Conservation (phyloP, 2,797 vertebrate species). For the Onychomys arenicola region DNA sequence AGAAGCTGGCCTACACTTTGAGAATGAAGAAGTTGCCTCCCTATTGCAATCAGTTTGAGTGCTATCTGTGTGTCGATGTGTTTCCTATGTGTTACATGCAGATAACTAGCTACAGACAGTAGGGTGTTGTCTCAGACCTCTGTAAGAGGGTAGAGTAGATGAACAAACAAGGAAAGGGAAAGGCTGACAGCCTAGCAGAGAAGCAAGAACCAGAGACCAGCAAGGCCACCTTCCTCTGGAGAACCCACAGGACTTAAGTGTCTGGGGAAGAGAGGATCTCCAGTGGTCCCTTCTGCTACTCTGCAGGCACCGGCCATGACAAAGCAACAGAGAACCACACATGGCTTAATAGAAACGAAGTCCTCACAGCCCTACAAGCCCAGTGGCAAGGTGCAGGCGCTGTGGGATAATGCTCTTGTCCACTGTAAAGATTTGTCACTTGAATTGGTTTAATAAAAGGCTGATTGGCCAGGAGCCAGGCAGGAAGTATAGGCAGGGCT, state of each 20-base stretch:
- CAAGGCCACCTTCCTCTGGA: neutral
- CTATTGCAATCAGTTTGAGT: neutral
- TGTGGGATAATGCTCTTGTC: no score
- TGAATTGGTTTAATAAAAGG: no score
- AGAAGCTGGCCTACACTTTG: neutral
- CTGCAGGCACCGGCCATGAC: neutral
- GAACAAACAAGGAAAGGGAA: neutral
- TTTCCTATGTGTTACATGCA: neutral
- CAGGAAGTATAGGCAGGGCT: no score
- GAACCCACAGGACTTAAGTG: neutral
- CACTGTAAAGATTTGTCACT: no score
- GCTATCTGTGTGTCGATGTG: neutral
- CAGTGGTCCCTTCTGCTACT: neutral
- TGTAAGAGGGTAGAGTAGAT: neutral
- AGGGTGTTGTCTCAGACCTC: neutral
- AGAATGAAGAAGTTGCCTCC: neutral
- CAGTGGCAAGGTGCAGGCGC: neutral
- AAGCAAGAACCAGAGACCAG: neutral
- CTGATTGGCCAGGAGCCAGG: no score
- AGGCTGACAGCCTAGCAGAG: neutral
- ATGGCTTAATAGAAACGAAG: neutral
- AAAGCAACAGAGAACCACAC: neutral
- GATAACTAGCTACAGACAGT: neutral
- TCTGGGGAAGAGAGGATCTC: neutral
- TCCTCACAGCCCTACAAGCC: neutral